Evolutionary conservation across 2,797 vertebrate species (phyloP).

Genomic region (Trichosurus vulpecula): DNA sequence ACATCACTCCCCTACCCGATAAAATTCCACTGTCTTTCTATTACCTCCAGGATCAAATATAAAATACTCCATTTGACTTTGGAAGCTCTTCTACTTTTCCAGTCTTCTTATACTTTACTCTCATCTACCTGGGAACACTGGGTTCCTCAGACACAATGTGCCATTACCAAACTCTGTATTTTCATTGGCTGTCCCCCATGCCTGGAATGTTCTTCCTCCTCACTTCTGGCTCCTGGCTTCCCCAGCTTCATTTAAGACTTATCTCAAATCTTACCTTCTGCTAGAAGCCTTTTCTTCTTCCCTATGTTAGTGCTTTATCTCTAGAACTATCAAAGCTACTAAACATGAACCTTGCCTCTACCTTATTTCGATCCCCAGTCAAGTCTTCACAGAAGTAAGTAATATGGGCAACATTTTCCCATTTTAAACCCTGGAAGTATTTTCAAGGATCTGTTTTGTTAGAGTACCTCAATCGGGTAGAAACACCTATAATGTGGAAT

Average conservation of each 20-base stretch:
- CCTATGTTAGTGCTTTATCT: neutral
- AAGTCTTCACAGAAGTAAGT: neutral
- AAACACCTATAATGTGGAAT: constrained; percentile 15
- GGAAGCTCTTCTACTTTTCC: neutral
- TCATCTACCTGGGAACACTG: neutral
- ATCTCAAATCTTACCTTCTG: neutral
- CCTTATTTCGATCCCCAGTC: constrained; percentile 1
- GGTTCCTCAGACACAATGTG: neutral
- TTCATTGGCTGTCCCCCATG: neutral
- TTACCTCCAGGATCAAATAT: neutral
- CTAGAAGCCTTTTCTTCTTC: neutral
- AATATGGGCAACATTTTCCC: neutral
- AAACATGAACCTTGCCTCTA: constrained; percentile 11
- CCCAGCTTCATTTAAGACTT: neutral
- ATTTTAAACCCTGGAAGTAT: neutral
- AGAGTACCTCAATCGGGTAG: neutral
- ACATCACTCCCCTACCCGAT: neutral
- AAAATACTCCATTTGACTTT: neutral
- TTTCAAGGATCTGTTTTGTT: neutral
- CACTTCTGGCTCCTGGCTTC: neutral
- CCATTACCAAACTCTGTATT: neutral
- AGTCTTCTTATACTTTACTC: neutral
- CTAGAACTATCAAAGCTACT: neutral
- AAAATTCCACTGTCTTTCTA: neutral
- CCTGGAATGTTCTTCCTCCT: neutral